These are phyloP conservation scores for Neosalanx taihuensis DNA, from an alignment of 2,797 vertebrate genomes.

Conservation along the genomic window DNA sequence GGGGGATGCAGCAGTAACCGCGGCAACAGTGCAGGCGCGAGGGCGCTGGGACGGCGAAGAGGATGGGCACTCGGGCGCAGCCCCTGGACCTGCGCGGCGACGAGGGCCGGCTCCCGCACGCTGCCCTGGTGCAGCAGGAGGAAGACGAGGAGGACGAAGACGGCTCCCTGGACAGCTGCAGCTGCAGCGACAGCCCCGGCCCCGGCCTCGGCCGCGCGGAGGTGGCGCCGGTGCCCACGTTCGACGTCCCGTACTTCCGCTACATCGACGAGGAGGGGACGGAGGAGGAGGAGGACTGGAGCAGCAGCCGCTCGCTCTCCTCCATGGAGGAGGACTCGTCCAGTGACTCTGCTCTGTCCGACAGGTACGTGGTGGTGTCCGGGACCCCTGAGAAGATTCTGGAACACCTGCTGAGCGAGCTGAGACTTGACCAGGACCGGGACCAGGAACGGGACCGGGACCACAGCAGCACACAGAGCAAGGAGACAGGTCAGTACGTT, in stretches of 20 bases:
- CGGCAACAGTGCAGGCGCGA: slow-evolving; percentile 65
- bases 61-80: slow-evolving; percentile 85
- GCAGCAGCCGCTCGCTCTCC: slow-evolving; percentile 93
- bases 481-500: slow-evolving; percentile 82
- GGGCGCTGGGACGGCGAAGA: slow-evolving; percentile 57
- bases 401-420: slow-evolving; percentile 89
- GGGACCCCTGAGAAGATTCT: slow-evolving; percentile 94
- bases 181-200: slow-evolving; percentile 32
- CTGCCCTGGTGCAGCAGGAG: slow-evolving; percentile 77
- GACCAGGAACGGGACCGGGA: slow-evolving; percentile 85
- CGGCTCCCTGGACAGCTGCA: slow-evolving; percentile 62
- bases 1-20: slow-evolving; percentile 67
- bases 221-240: slow-evolving; percentile 84
- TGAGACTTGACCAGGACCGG: slow-evolving; percentile 86
- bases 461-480: slow-evolving; percentile 68
- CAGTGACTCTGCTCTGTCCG: slow-evolving; percentile 85
- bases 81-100: slow-evolving; percentile 72
- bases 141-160: slow-evolving; percentile 72
- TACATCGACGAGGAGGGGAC: slow-evolving; percentile 97
- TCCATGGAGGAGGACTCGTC: slow-evolving; percentile 90
- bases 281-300: slow-evolving; percentile 86
- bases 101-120: slow-evolving; percentile 66
- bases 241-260: slow-evolving; percentile 97
- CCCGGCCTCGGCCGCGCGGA: slow-evolving; percentile 61
- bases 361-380: slow-evolving; percentile 91